Conservation (phyloP, 2,113 vertebrate species). For the Dromas ardeola region DNA sequence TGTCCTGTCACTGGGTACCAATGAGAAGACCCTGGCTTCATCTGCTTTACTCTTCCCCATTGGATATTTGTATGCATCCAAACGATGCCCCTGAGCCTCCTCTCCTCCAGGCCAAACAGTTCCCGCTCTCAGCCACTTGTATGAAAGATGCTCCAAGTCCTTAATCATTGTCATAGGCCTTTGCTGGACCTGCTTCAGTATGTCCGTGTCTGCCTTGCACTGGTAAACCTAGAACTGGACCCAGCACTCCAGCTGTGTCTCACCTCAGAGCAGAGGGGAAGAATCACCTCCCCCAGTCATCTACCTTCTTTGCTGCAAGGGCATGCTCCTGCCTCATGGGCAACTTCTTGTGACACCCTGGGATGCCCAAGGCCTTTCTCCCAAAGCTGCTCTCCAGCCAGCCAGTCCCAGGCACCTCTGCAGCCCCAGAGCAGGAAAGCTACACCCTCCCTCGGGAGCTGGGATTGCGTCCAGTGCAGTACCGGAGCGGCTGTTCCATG, state of each 20-base stretch:
- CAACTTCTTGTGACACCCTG: neutral
- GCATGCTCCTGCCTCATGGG: neutral
- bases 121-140: neutral
- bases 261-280: neutral
- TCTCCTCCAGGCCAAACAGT: neutral
- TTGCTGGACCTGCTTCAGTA: neutral
- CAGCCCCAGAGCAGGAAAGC: neutral
- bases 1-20: neutral
- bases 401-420: neutral
- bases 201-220: neutral
- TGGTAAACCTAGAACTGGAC: neutral
- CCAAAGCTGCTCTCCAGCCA: neutral
- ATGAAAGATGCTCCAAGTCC: neutral
- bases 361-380: neutral
- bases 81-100: neutral
- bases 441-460: neutral
- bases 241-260: neutral
- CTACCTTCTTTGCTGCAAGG: neutral
- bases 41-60: neutral
- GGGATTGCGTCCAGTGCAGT: neutral
- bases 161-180: neutral
- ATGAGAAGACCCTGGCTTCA: neutral
- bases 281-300: neutral
- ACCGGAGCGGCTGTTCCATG: accelerated
- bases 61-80: neutral